phyloP scores from a whole-genome alignment of 2,888 invertebrate genomes.

The Dolichopus griseipennis region DNA sequence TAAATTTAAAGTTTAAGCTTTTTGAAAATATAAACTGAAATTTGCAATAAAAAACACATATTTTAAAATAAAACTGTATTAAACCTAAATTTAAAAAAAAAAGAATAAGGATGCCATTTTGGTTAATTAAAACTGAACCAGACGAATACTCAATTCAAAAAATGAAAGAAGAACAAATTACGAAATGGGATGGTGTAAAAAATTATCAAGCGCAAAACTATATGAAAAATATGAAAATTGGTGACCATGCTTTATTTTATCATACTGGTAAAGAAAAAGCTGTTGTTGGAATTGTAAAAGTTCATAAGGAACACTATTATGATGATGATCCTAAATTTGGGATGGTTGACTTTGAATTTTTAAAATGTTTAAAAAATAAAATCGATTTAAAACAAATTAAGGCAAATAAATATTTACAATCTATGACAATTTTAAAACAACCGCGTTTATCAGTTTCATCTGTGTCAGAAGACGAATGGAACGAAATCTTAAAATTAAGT shows the following conservation, averaged over 20 bases:
- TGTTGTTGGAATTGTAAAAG: background rate
- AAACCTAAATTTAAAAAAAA: too few relatives aligned
- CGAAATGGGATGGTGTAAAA: background rate
- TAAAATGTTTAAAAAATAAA: background rate
- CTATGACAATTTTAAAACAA: background rate
- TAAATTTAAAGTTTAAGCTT: too few relatives aligned
- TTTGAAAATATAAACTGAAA: too few relatives aligned
- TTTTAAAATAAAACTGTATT: too few relatives aligned
- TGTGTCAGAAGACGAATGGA: background rate
- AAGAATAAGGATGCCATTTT: background rate
- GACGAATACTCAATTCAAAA: background rate
- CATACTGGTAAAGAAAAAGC: background rate
- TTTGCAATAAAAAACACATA: too few relatives aligned
- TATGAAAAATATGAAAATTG: background rate
- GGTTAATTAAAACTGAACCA: background rate
- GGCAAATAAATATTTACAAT: background rate
- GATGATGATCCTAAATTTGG: slow-evolving; percentile 7
- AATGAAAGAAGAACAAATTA: background rate
- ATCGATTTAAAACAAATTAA: background rate
- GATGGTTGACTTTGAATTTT: background rate
- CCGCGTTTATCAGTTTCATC: background rate
- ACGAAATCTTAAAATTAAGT: background rate
- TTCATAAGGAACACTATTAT: background rate
- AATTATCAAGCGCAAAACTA: slow-evolving; percentile 1
- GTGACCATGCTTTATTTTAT: background rate